Base-by-base conservation (phyloP, 1,140 invertebrate species). In the Leucophenga varia region DNA sequence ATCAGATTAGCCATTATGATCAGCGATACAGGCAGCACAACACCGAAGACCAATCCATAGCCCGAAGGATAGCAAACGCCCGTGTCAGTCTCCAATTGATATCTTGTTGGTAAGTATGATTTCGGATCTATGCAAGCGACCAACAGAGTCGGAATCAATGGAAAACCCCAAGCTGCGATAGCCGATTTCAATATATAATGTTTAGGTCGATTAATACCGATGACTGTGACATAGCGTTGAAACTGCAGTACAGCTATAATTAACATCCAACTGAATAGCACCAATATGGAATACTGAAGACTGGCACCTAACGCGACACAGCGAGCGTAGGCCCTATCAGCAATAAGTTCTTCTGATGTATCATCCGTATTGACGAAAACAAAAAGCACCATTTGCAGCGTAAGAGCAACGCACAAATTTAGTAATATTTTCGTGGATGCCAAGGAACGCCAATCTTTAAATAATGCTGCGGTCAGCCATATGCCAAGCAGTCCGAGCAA, bases 251-350 rank as follows among this genome's bases (percentile, higher is more conserved):
- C 64, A 8, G 82, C 83, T 8, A 84, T 81, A 13, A 85, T 78
- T 25, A 85, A 59, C 82, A 84, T 85, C 84, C 84, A 86, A 59
- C 78, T 79, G 61, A 85, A 85, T 48, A 82, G 79, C 3, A 82
- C 76, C 14, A 85, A 55, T 22, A 85, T 78, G 5, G 81, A 78
- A 59, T 85, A 86, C 60, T 86, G 84, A 28, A 85, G 55, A 25
- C 79, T 35, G 5, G 77, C 76, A 4, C 84, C 84, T 14, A 83
- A 49, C 17, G 74, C 52, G 20, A 81, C 69, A 47, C 79, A 82
- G 1, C 51, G 55, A 30, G 56, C 49, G 18, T 43, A 59, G 3
- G 54, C 47, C 7, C 55, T 13, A 0, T 47, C 13, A 1, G 51
- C 43, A 3, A 42, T 28, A 4, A 57, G 7, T 9, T 43, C 12